Base-by-base conservation (phyloP, 1,140 invertebrate genomes). In the Drosophila lacertosa region DNA sequence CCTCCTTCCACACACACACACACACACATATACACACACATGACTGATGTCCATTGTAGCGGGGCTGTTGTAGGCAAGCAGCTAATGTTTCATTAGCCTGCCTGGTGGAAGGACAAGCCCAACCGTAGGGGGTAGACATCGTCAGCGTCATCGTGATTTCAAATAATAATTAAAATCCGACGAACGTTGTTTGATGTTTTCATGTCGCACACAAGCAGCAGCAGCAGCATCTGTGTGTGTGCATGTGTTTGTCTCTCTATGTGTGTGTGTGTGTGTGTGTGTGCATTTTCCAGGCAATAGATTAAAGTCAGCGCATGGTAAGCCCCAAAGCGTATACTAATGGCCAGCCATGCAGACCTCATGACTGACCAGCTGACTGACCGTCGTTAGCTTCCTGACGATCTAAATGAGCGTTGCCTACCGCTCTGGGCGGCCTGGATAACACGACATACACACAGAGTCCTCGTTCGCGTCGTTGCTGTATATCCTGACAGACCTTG, bases 141-240 rank as follows among this genome's bases (percentile, higher is more conserved):
- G 54, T 70, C 59, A 63, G 42, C 71, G 66, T 53, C 71, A 69
- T 37, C 71, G 66, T 74, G 66, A 74, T 74, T 74, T 74, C 71
- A 74, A 74, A 74, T 74, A 74, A 74, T 74, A 74, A 74, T 74
- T 74, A 74, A 74, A 70, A 70, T 42, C 70, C 66, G 59, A 74
- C 71, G 71, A 74, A 73, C 63, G 70, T 73, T 74, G 71, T 74
- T 74, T 74, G 71, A 74, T 74, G 71, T 74, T 69, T 74, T 70
- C 71, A 68, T 73, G 64, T 53, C 24, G 53, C 33, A 58, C 50
- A 65, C 51, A 54, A 13, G 22, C 55, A 33, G n/a, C 13, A 18
- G n/a, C 33, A n/a, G n/a, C n/a, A n/a, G n/a, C n/a, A n/a, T n/a
- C n/a, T n/a, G n/a, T 20, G 16, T 2, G 6, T 20, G 11, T 32